A percentile compares a stretch with the other conserved stretches of the same genome.
Evolutionary conservation across 2,888 invertebrate genomes (phyloP).

Genomic region (Zhuqinia jingwanae): DNA sequence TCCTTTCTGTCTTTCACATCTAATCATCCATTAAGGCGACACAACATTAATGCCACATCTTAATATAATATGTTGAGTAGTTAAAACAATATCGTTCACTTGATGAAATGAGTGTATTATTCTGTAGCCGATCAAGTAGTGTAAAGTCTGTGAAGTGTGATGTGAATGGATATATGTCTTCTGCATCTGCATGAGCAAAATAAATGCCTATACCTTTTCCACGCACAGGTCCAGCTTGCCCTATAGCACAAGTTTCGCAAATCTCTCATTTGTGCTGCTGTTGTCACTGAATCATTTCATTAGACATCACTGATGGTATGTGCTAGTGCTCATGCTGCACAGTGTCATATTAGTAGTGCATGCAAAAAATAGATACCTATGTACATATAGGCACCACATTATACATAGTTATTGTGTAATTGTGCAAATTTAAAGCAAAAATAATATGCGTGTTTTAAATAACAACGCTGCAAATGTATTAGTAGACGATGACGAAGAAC

Average conservation of each 20-base stretch:
- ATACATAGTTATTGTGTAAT: background rate
- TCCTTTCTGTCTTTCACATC: background rate
- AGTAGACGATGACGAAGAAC: slow-evolving; percentile 26
- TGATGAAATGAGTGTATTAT: background rate
- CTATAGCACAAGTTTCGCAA: background rate
- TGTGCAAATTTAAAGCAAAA: slow-evolving; percentile 18
- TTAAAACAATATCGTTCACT: too few species aligned
- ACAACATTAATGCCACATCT: background rate
- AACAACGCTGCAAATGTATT: slow-evolving; percentile 1
- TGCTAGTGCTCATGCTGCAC: background rate
- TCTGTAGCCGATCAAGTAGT: background rate
- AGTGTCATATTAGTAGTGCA: background rate
- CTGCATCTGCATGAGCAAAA: background rate
- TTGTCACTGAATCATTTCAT: slow-evolving; percentile 31
- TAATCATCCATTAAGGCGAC: background rate
- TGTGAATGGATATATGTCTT: too few species aligned
- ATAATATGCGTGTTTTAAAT: slow-evolving; percentile 52
- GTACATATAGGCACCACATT: background rate
- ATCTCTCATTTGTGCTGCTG: background rate
- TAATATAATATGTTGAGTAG: too few species aligned
- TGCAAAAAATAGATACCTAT: background rate
- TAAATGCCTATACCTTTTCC: slow-evolving; percentile 39
- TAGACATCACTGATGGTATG: slow-evolving; percentile 26
- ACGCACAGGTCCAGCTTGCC: slow-evolving; percentile 43
- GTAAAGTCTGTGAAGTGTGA: background rate